Evolutionary conservation across 2,113 vertebrate species (phyloP), one percentile per base, ranked within the genome.

Genomic region (Calyptommatus sinebrachiatus): DNA sequence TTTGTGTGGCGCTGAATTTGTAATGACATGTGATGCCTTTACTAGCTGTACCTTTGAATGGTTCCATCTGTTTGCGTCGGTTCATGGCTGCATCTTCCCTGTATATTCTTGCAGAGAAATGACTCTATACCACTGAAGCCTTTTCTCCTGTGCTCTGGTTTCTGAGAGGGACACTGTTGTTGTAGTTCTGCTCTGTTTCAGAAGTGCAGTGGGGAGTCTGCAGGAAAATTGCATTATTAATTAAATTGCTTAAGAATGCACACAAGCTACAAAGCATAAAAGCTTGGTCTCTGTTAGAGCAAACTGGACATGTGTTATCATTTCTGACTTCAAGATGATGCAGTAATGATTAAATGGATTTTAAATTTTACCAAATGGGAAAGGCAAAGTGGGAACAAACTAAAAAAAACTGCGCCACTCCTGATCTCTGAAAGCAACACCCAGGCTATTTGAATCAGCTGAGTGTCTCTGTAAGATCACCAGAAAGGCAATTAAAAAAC

Each of bases 221-320:
- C 68, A 77, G 78, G 86, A 66, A 88, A 84, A 85, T 87, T 68
- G 57, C 75, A 78, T 26, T 79, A 83, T 73, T 88, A 83, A 89
- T 85, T 89, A 83, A 90, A 74, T 78, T 83, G 53, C 76, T 73
- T 77, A 84, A 88, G 80, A 83, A 57, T 81, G 77, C 80, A 83
- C 60, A 80, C 84, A 87, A 83, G 31, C 28, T 8, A 20, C 76
- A 61, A 77, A 50, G 72, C 53, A 79, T 90, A 84, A 92, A 86
- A 77, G 85, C 10, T 26, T 53, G 1, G 0, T 57, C 66, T 80
- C 50, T 57, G 5, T 83, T 87, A 87, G 83, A 80, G 87, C 63
- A 0, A 18, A 68, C 35, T 67, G 77, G 84, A 63, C 67, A 2
- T 1, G 21, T 50, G 8, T 29, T 63, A 50, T 83, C 46, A n/a